Evolutionary conservation across 2,888 invertebrate genomes (phyloP), one percentile per base, ranked within the genome.

Genomic region (Lasioglossum figueresi): DNA sequence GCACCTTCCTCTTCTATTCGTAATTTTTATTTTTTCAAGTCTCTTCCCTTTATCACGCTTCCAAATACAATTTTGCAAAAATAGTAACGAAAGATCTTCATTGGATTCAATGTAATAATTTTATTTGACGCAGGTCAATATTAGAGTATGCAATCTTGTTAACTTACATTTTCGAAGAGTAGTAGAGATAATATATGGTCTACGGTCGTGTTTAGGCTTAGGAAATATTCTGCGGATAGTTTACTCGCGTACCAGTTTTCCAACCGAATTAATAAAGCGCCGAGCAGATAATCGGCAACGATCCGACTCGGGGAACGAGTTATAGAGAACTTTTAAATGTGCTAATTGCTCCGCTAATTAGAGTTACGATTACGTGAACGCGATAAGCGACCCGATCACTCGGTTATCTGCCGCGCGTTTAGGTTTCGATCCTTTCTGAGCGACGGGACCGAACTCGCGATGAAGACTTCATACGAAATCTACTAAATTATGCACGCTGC

Each of bases 341-440:
- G 79, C 83, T 88, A 89, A 88, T 89, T 89, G 75, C 82, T 79
- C 66, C 86, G 82, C 84, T 89, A 89, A 89, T 89, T 89, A 86
- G 86, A 79, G 72, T 73, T 77, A 85, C 86, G 88, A 83, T 82
- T 72, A 73, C 75, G 76, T 73, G 73, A 48, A 70, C n/a, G 52
- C 31, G 89, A 89, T 89, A 89, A 86, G 85, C 14, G 34, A 19
- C 80, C 80, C 76, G 83, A 85, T 76, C 74, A 31, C 66, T 75
- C 77, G 48, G 74, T 89, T 88, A 88, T 88, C 87, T 73, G 59
- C 59, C 66, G 43, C 37, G 56, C 74, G 81, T 4, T 56, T 74
- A 72, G 45, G 71, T 23, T 56, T 78, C 59, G 75, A 27, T 12
- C 66, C 19, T 63, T 16, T 31, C 23, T 2, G 23, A 43, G 19